Evolutionary conservation across 2,113 vertebrate genomes (phyloP).

Genomic region (Xenus cinereus): DNA sequence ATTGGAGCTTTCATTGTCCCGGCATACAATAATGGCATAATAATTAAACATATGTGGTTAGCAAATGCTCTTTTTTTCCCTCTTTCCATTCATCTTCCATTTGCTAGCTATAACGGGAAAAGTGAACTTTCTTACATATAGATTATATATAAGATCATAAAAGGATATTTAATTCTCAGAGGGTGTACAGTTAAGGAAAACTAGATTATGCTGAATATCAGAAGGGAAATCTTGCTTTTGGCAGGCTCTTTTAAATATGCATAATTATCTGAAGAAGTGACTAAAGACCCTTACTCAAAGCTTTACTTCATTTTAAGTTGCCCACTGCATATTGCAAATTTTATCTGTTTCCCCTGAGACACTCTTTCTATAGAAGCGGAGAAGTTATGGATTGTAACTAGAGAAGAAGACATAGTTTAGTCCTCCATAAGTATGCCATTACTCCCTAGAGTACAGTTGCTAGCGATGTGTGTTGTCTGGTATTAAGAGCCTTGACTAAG

Average conservation of each 20-base stretch:
- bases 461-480: background rate
- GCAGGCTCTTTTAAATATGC: background rate
- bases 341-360: background rate
- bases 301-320: background rate
- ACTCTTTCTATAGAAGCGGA: background rate
- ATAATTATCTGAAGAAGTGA: background rate
- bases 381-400: background rate
- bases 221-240: background rate
- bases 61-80: background rate
- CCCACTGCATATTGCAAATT: background rate
- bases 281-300: background rate
- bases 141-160: background rate
- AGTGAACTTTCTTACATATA: background rate
- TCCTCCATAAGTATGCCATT: background rate
- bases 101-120: background rate
- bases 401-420: background rate
- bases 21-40: background rate
- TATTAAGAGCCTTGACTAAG: background rate
- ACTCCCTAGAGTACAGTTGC: background rate
- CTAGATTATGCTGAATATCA: background rate
- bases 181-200: background rate
- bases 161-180: background rate
- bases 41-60: background rate
- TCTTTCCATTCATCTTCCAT: background rate
- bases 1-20: background rate